phyloP scores from a whole-genome alignment of 1,140 invertebrate genomes.

The Diorhabda sublineata region DNA sequence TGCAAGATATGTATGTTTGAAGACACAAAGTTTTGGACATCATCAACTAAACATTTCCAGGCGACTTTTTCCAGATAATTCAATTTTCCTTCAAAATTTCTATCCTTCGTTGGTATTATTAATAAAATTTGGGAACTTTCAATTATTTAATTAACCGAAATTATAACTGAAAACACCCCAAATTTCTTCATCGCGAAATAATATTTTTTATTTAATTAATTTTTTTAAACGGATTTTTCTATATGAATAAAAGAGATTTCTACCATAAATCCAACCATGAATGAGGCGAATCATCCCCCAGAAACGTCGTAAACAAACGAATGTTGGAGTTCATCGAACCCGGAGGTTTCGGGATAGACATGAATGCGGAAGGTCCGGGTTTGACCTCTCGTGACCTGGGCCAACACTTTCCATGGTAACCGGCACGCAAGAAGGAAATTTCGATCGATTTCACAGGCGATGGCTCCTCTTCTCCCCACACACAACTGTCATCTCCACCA shows the following conservation, averaged over 20 bases:
- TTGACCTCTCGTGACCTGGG: slow-evolving; percentile 48
- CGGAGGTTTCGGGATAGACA: slow-evolving; percentile 19
- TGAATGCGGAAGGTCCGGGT: slow-evolving; percentile 46
- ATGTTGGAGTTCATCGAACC: slow-evolving; percentile 30
- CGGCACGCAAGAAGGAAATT: slow-evolving; percentile 44
- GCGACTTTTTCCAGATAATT: too few relatives aligned
- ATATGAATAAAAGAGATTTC: background rate
- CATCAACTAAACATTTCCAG: too few relatives aligned
- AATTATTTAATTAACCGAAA: too few relatives aligned
- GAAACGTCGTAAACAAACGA: slow-evolving; percentile 34
- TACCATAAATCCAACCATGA: background rate
- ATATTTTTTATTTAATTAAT: too few relatives aligned
- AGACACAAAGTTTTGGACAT: too few relatives aligned
- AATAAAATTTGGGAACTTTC: too few relatives aligned
- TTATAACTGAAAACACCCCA: too few relatives aligned
- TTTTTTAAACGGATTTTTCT: too few relatives aligned
- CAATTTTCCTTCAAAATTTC: too few relatives aligned
- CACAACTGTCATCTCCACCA: slow-evolving; percentile 18
- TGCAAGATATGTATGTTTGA: too few relatives aligned
- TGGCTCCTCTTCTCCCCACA: slow-evolving; percentile 25
- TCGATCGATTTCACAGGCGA: slow-evolving; percentile 40
- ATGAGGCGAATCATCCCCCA: background rate
- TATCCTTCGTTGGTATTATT: too few relatives aligned
- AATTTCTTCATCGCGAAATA: too few relatives aligned
- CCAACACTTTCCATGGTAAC: slow-evolving; percentile 50